A percentile compares a stretch with the other conserved stretches of the same genome.
phyloP scores from a whole-genome alignment of 2,888 invertebrate species.

The Phytoseiulus persimilis region DNA sequence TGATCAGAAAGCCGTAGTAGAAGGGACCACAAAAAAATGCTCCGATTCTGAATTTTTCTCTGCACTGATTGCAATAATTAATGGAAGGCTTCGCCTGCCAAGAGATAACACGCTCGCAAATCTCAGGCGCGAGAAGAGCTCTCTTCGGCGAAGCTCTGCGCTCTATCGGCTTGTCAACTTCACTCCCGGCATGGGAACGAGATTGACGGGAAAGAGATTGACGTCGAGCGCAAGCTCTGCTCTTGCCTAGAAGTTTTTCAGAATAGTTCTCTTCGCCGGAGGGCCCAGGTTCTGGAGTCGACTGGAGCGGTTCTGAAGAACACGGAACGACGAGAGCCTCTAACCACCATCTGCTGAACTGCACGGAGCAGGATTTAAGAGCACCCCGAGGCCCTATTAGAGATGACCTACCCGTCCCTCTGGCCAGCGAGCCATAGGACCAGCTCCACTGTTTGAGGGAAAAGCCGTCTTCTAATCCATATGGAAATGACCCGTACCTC shows the following conservation, averaged over 20 bases:
- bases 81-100: not conserved
- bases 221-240: not conserved
- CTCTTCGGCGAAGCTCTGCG: not conserved
- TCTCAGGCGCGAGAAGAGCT: not conserved
- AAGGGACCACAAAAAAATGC: not conserved
- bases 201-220: not conserved
- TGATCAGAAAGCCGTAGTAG: not conserved
- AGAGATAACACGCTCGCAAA: not conserved
- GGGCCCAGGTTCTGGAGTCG: not conserved
- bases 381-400: slow-evolving; percentile 36
- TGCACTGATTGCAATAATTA: slow-evolving; percentile 5
- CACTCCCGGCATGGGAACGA: not conserved
- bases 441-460: not conserved
- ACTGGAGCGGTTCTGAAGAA: not conserved
- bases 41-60: not conserved
- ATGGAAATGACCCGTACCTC: slow-evolving; percentile 35
- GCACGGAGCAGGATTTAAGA: not conserved
- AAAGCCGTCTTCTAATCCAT: slow-evolving; percentile 13
- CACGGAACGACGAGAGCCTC: not conserved
- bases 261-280: not conserved
- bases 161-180: not conserved
- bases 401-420: not conserved
- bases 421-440: not conserved
- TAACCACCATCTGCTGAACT: not conserved
- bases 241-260: not conserved